Percentiles rank a stretch among this genome's conserved stretches.
Conservation (phyloP, 2,888 invertebrate genomes). For the Scaptomyza parva region DNA sequence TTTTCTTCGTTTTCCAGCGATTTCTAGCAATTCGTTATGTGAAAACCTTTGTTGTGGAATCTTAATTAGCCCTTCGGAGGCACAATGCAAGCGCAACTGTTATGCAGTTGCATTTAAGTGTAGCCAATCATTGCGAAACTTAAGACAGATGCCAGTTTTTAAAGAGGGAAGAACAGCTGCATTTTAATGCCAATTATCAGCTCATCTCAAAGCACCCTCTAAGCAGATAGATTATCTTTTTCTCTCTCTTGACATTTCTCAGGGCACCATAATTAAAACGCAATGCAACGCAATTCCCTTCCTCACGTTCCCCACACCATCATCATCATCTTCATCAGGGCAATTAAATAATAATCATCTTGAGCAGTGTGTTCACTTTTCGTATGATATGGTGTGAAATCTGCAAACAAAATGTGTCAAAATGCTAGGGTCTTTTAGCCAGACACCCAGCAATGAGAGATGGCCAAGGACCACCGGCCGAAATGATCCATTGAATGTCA, state of each 20-base stretch:
- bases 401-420: constrained; percentile 72
- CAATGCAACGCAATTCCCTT: constrained; percentile 26
- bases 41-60: constrained; percentile 8
- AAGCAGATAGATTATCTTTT: constrained; percentile 19
- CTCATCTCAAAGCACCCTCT: constrained; percentile 23
- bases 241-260: constrained; percentile 14
- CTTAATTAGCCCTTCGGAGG: background rate
- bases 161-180: constrained; percentile 3
- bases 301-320: background rate
- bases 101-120: constrained; percentile 6
- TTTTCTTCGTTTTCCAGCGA: background rate
- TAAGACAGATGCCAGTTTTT: background rate
- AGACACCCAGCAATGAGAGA: constrained; percentile 9
- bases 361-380: constrained; percentile 43
- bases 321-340: too few relatives aligned
- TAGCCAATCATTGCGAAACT: background rate
- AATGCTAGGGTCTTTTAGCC: constrained; percentile 39
- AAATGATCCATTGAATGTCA: constrained; percentile 80
- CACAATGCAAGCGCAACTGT: constrained; percentile 2
- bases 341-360: constrained; percentile 72
- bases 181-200: constrained; percentile 45
- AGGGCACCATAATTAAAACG: constrained; percentile 59
- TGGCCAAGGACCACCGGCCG: constrained; percentile 67
- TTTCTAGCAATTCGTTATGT: too few relatives aligned
- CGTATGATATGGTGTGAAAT: constrained; percentile 71